phyloP scores from a whole-genome alignment of 2,797 vertebrate species.

The Argentina silus region DNA sequence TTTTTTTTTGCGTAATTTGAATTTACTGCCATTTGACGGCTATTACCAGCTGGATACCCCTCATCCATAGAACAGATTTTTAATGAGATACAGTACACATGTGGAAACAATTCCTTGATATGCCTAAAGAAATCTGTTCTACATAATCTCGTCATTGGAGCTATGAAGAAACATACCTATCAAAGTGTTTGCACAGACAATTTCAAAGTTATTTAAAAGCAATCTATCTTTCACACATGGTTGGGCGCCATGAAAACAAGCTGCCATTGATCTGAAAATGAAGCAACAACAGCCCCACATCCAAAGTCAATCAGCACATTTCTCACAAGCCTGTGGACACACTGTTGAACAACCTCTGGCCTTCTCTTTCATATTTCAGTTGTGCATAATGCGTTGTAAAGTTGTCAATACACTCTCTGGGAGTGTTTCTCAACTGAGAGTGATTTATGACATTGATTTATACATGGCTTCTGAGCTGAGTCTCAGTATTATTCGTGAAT shows the following conservation, averaged over 20 bases:
- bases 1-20: no score
- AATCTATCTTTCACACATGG: not conserved
- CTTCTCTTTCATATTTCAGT: not conserved
- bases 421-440: not conserved
- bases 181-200: not conserved
- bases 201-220: not conserved
- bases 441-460: conserved; percentile 12
- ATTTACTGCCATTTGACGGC: no score
- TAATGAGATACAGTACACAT: no score
- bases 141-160: no score
- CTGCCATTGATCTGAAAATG: not conserved
- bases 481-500: no score
- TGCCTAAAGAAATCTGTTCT: no score
- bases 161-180: not conserved
- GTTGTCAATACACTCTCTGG: not conserved
- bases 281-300: not conserved
- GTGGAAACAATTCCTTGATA: no score
- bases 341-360: not conserved
- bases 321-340: not conserved
- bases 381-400: not conserved
- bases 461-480: no score
- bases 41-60: no score
- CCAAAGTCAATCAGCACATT: not conserved
- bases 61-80: no score
- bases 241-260: not conserved